Evolutionary conservation across 2,113 vertebrate genomes (phyloP).

Genomic region (Aphyosemion australe): DNA sequence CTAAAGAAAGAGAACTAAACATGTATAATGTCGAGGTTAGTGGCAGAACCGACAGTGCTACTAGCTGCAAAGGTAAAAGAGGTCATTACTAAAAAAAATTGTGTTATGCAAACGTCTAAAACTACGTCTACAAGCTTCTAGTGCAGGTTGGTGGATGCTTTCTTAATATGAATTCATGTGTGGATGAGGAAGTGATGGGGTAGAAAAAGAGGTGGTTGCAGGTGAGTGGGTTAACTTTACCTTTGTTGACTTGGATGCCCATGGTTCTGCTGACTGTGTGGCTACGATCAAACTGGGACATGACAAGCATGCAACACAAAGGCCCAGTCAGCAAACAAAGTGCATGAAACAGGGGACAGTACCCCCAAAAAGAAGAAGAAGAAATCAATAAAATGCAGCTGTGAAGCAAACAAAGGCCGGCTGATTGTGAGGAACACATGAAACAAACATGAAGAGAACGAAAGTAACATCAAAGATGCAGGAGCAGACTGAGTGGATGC

Average conservation of each 20-base stretch:
- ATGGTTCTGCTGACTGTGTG: slow-evolving; percentile 76
- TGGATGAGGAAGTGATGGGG: slow-evolving; percentile 41
- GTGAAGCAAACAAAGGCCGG: slow-evolving; percentile 46
- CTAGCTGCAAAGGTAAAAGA: too few species aligned
- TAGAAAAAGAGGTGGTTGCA: slow-evolving; percentile 29
- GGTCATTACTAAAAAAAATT: neutral
- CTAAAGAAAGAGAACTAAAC: too few species aligned
- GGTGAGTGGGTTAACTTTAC: slow-evolving; percentile 73
- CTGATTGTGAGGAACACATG: slow-evolving; percentile 26
- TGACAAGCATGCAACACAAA: slow-evolving; percentile 74
- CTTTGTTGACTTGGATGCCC: slow-evolving; percentile 77
- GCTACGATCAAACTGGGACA: slow-evolving; percentile 81
- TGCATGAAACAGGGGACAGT: slow-evolving; percentile 50
- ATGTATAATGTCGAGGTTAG: too few species aligned
- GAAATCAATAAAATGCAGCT: slow-evolving; percentile 56
- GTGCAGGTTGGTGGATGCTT: slow-evolving; percentile 23
- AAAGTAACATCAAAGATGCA: slow-evolving; percentile 28
- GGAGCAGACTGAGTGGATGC: slow-evolving; percentile 64
- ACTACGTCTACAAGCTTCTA: slow-evolving; percentile 22
- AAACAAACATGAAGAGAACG: slow-evolving; percentile 38
- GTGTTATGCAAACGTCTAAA: slow-evolving; percentile 35
- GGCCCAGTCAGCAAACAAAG: slow-evolving; percentile 63
- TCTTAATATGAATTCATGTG: slow-evolving; percentile 43
- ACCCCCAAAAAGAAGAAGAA: slow-evolving; percentile 28
- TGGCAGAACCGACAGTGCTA: too few species aligned